A percentile compares a stretch with the other conserved stretches of the same genome.
Evolutionary conservation across 1,140 invertebrate genomes (phyloP).

Genomic region (Calliopsis andreniformis): DNA sequence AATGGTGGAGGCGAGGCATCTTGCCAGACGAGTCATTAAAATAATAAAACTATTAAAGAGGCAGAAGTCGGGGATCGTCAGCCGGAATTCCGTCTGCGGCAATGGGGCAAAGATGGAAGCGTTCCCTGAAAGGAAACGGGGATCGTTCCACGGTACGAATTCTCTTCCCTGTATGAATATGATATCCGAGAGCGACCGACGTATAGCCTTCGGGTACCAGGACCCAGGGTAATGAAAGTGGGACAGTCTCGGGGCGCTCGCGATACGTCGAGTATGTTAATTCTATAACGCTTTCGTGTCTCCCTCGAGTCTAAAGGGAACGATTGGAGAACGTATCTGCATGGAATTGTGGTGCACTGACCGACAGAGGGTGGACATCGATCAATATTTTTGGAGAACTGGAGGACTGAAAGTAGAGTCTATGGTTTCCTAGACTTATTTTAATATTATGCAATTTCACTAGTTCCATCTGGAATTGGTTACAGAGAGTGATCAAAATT

Average conservation of each 20-base stretch:
- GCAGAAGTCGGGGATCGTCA: not conserved
- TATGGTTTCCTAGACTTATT: no score
- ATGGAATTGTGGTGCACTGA: not conserved
- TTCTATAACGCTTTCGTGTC: slow-evolving; percentile 25
- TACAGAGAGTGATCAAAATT: no score
- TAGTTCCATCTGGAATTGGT: no score
- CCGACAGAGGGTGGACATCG: not conserved
- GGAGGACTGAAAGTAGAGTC: no score
- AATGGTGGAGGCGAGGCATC: slow-evolving; percentile 28
- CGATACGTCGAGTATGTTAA: slow-evolving; percentile 34
- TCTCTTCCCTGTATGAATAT: slow-evolving; percentile 21
- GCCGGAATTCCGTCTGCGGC: slow-evolving; percentile 1
- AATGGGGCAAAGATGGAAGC: slow-evolving; percentile 7
- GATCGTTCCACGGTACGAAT: slow-evolving; percentile 22
- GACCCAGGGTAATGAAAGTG: slow-evolving; percentile 40
- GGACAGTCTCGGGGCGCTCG: slow-evolving; percentile 6
- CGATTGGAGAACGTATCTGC: not conserved
- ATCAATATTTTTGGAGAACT: not conserved
- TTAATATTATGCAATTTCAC: no score
- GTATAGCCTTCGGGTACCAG: not conserved
- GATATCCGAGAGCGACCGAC: slow-evolving; percentile 22
- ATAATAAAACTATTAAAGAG: slow-evolving; percentile 46
- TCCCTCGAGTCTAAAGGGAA: not conserved
- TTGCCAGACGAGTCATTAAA: slow-evolving; percentile 59
- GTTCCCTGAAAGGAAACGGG: slow-evolving; percentile 1